Evolutionary conservation across 2,113 vertebrate species (phyloP), one percentile per base, ranked within the genome.

Genomic region (Microtus richardsoni): DNA sequence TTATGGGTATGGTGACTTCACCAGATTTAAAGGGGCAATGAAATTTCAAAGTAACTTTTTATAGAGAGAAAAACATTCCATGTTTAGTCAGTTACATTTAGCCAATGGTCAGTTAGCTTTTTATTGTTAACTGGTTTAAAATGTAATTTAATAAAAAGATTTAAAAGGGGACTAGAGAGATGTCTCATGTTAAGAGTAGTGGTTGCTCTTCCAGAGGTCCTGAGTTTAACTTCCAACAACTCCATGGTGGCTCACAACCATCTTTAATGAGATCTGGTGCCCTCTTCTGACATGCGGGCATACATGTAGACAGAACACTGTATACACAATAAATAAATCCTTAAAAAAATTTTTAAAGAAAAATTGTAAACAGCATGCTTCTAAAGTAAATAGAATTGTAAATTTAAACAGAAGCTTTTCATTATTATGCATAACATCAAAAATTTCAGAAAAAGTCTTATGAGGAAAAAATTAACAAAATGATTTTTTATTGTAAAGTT

Each of bases 1-100:
- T 95, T 96, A 96, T 97, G 98, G 96, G 97, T 98, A 88, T 95
- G 95, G 93, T 97, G 78, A 75, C 4, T 78, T 97, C 96, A 95
- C 94, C 92, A 94, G 93, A 89, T 95, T 94, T 71, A 95, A 89
- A 93, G 92, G 96, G 95, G 82, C 82, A 70, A 6, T 96, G 74
- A 70, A 41, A 58, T 88, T 85, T 95, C 75, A 92, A 87, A 93
- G 66, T 90, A 94, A n/a, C 74, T 88, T 78, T 89, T 85, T 74
- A 44, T 3, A 0, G 7, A 91, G 95, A 91, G 91, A 49, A 92
- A 54, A 64, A 58, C 82, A 11, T 85, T 83, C 58, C 68, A 10
- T 30, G 66, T 44, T 68, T 58, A 83, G 12, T 19, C 47, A 89
- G 13, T 79, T 83, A 3, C 0, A 21, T 24, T 70, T 52, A 90